Evolutionary conservation across 2,888 invertebrate species (phyloP).

Genomic region (Pyrrhosoma nymphula): DNA sequence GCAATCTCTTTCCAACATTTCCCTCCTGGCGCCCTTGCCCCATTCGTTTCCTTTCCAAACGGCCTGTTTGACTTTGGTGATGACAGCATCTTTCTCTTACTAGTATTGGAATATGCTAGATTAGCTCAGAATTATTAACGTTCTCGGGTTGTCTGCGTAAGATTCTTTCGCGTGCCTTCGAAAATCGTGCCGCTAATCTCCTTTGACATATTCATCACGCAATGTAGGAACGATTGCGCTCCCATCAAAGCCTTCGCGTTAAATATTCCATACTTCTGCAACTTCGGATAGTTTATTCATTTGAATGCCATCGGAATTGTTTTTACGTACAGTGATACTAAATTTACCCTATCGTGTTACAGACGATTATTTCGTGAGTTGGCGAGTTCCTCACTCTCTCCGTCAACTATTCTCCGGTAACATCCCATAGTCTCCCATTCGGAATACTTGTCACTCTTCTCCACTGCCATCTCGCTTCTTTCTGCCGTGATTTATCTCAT

Average conservation of each 20-base stretch:
- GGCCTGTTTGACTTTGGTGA: neutral
- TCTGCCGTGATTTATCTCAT: neutral
- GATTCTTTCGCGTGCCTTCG: neutral
- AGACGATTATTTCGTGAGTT: neutral
- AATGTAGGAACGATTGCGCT: neutral
- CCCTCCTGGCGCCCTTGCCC: neutral
- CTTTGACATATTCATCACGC: neutral
- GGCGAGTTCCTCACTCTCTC: neutral
- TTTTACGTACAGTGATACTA: neutral
- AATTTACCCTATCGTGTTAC: neutral
- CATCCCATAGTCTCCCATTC: neutral
- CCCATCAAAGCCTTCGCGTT: neutral
- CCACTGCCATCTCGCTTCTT: neutral
- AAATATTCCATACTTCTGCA: neutral
- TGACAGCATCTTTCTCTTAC: neutral
- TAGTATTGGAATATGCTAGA: neutral
- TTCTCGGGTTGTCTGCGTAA: neutral
- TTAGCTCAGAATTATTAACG: neutral
- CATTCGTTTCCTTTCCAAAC: neutral
- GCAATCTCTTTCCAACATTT: neutral
- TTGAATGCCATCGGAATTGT: neutral
- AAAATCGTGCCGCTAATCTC: neutral
- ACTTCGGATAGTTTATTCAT: neutral
- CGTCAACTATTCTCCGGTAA: too few relatives aligned
- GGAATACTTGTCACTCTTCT: neutral